Evolutionary conservation across 1,140 invertebrate species (phyloP).

Genomic region (Homarus americanus): DNA sequence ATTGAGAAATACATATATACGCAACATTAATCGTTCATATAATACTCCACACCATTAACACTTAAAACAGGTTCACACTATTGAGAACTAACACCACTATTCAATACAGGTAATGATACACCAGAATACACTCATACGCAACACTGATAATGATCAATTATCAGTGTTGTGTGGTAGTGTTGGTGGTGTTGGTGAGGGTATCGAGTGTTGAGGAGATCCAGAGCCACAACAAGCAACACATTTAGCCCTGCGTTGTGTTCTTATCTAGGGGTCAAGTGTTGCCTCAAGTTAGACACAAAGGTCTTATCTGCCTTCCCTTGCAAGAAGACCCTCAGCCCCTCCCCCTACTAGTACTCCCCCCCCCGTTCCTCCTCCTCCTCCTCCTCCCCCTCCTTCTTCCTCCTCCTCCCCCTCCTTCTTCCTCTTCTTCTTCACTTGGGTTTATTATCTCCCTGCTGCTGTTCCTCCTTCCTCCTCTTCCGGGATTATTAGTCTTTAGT

Average conservation of each 20-base stretch:
- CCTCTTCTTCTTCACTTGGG: neutral
- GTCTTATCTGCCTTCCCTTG: conserved; percentile 39
- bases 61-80: no score
- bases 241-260: neutral
- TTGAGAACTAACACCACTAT: no score
- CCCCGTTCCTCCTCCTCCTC: conserved; percentile 11
- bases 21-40: no score
- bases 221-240: conserved; percentile 3
- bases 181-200: neutral
- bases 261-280: conserved; percentile 60
- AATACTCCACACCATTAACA: no score
- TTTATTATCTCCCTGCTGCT: neutral
- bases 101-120: no score
- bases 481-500: no score
- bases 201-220: neutral
- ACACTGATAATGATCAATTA: no score
- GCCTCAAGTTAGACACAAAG: conserved; percentile 53
- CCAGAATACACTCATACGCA: no score
- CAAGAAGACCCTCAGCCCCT: neutral
- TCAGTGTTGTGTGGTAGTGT: neutral
- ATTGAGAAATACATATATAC: no score
- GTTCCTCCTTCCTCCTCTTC: neutral
- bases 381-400: conserved; percentile 15
- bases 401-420: neutral
- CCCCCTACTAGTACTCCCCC: neutral